Evolutionary conservation across 2,113 vertebrate species (phyloP).

Genomic region (Scortum barcoo): DNA sequence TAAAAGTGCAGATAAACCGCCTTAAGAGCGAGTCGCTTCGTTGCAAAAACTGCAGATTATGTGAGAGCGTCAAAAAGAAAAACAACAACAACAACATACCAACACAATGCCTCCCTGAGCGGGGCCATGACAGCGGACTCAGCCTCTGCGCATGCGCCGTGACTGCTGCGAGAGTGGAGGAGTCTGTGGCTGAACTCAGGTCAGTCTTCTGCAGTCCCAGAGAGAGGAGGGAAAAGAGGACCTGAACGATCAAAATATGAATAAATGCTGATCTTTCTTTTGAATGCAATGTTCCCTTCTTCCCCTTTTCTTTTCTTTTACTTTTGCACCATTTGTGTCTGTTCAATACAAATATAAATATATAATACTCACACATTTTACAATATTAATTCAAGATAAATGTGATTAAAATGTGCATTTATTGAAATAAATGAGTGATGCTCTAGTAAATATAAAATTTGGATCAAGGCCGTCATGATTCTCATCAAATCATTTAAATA

Average conservation of each 20-base stretch:
- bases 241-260: too few relatives aligned
- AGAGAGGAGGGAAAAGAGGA: too few relatives aligned
- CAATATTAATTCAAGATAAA: too few relatives aligned
- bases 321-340: too few relatives aligned
- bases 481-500: neutral
- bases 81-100: constrained; percentile 63
- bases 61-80: constrained; percentile 26
- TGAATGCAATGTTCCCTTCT: too few relatives aligned
- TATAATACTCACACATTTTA: too few relatives aligned
- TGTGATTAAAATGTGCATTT: neutral
- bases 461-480: too few relatives aligned
- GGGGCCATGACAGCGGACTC: constrained; percentile 59
- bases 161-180: fast-evolving
- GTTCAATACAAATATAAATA: too few relatives aligned
- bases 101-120: constrained; percentile 55
- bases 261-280: too few relatives aligned
- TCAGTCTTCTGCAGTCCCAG: constrained; percentile 18
- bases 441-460: neutral
- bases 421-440: neutral
- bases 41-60: fast-evolving
- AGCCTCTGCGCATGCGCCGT: constrained; percentile 58
- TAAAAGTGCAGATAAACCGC: fast-evolving
- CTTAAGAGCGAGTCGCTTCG: fast-evolving
- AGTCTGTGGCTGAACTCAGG: neutral
- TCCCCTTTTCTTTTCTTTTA: too few relatives aligned